phyloP scores from a whole-genome alignment of 2,113 vertebrate species.

The Pitta sordida region DNA sequence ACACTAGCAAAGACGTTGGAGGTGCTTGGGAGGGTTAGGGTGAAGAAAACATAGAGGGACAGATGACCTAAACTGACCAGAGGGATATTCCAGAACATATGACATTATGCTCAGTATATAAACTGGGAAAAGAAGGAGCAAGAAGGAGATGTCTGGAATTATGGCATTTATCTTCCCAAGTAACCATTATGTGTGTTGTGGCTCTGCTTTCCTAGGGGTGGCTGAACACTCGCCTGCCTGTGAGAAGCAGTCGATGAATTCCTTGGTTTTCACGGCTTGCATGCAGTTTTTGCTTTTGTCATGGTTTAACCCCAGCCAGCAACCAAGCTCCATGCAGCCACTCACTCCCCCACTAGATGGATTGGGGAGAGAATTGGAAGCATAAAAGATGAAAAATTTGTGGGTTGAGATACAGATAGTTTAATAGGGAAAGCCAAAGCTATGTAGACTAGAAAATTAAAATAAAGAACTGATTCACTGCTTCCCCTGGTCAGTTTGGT shows the following conservation, averaged over 20 bases:
- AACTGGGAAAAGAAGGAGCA: background rate
- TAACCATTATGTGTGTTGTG: background rate
- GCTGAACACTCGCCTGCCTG: background rate
- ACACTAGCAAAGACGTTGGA: accelerated
- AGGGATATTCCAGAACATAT: background rate
- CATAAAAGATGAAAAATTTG: no score
- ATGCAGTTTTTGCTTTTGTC: background rate
- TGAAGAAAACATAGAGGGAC: background rate
- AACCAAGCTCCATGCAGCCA: background rate
- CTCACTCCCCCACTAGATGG: background rate
- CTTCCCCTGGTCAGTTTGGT: no score
- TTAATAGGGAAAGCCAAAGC: no score
- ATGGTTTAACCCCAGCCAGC: background rate
- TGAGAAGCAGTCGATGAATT: background rate
- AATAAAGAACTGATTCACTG: no score
- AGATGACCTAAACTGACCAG: background rate
- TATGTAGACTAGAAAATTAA: no score
- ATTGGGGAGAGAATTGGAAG: no score
- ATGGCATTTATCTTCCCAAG: background rate
- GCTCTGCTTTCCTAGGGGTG: background rate
- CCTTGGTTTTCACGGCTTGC: background rate
- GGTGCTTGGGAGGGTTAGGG: background rate
- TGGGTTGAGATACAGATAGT: no score
- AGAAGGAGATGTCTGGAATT: background rate
- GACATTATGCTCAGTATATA: no score